A percentile compares a stretch with the other conserved stretches of the same genome.
These are phyloP conservation scores for Anarhynchus alexandrinus DNA, from an alignment of 2,113 vertebrate species.

Conservation along the genomic window DNA sequence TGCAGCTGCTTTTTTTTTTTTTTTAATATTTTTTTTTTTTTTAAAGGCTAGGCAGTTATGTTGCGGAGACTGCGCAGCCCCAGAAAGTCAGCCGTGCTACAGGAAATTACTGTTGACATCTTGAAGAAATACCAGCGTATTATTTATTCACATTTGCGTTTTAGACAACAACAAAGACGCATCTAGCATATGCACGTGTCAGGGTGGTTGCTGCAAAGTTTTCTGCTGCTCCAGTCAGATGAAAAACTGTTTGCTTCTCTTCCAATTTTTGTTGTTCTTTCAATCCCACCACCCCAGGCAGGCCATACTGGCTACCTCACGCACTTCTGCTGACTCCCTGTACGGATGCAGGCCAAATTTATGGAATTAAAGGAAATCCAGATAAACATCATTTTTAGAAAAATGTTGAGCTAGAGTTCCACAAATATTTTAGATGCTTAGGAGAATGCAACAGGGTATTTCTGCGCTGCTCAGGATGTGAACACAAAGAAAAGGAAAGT, in stretches of 20 bases:
- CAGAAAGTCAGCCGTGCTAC: not conserved
- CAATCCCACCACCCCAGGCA: rapidly evolving
- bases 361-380: not conserved
- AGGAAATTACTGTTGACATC: not conserved
- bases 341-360: not conserved
- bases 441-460: not conserved
- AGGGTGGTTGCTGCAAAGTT: not conserved
- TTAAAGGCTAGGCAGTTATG: not conserved
- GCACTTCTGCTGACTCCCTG: not conserved
- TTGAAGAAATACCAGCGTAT: not conserved
- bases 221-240: not conserved
- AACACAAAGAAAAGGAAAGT: slow-evolving; percentile 32
- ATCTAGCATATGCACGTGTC: rapidly evolving
- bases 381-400: not conserved
- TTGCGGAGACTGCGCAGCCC: rapidly evolving
- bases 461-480: not conserved
- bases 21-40: not conserved
- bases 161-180: not conserved
- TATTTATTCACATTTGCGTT: not conserved
- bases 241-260: not conserved
- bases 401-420: not conserved
- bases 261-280: not conserved
- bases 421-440: slow-evolving; percentile 23
- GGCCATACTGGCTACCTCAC: not conserved
- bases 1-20: not conserved